Percentiles rank a stretch among this genome's conserved stretches.
phyloP scores from a whole-genome alignment of 37 sponge, comb jelly and placozoan genomes.

The Eunapius fragilis region DNA sequence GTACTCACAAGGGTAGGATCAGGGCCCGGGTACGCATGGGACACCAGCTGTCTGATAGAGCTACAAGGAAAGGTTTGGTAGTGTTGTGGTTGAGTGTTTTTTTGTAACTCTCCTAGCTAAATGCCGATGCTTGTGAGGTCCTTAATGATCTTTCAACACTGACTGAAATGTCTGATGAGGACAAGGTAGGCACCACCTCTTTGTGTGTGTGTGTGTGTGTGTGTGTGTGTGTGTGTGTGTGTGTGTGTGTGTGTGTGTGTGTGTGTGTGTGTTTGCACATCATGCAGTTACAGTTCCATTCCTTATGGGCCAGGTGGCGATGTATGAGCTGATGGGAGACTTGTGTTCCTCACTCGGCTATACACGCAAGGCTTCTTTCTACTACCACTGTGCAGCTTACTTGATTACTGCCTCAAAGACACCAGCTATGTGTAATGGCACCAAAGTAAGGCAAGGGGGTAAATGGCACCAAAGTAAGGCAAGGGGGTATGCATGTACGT shows the following conservation, averaged over 20 bases:
- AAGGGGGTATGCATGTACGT: too few relatives aligned
- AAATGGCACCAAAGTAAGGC: too few relatives aligned
- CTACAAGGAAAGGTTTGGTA: not conserved
- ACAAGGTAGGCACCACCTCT: not conserved
- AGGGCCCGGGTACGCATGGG: too few relatives aligned
- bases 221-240: too few relatives aligned
- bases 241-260: not conserved
- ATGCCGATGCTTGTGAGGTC: constrained; percentile 15
- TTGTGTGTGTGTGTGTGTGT: constrained; percentile 1
- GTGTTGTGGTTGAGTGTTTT: not conserved
- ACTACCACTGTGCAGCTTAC: constrained; percentile 39
- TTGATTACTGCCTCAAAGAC: not conserved
- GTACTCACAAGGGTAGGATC: too few relatives aligned
- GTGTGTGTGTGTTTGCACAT: not conserved
- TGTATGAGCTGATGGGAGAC: constrained; percentile 17
- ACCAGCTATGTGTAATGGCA: not conserved
- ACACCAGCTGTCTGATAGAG: too few relatives aligned
- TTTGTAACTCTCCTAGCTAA: constrained; percentile 11
- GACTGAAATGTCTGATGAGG: not conserved
- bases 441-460: too few relatives aligned
- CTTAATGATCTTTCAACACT: not conserved
- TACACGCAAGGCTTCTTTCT: constrained; percentile 47
- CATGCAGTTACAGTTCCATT: not conserved
- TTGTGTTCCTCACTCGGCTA: constrained; percentile 33
- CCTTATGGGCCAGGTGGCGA: not conserved